These are phyloP conservation scores for Chymomyza costata DNA, from an alignment of 1,140 invertebrate species.

Conservation along the genomic window DNA sequence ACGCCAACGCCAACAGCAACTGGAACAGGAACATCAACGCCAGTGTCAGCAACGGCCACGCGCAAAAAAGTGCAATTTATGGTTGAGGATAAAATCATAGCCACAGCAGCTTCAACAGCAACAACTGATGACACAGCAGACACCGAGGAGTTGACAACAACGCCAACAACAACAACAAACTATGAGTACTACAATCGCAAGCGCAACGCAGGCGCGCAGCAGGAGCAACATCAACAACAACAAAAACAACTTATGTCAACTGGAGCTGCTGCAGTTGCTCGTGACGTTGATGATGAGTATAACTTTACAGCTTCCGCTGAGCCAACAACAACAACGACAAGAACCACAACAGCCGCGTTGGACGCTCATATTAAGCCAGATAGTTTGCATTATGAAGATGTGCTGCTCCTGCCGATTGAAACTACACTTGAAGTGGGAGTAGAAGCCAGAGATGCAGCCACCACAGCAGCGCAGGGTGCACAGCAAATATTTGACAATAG, in stretches of 20 bases:
- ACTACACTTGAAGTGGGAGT: constrained; percentile 10
- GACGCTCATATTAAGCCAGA: constrained; percentile 46
- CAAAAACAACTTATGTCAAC: constrained; percentile 25
- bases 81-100: constrained; percentile 77
- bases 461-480: constrained; percentile 3
- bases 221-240: constrained; percentile 23
- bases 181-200: constrained; percentile 72
- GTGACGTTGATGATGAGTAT: constrained; percentile 61
- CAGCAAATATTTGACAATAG: constrained; percentile 63
- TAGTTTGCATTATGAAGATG: constrained; percentile 70
- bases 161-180: constrained; percentile 41
- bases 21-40: constrained; percentile 9
- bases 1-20: constrained; percentile 23
- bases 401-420: no score
- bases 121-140: constrained; percentile 56
- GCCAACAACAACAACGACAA: constrained; percentile 25
- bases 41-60: constrained; percentile 36
- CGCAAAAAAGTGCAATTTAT: constrained; percentile 80
- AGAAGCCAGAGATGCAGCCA: not conserved
- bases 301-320: constrained; percentile 66
- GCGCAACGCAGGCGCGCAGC: constrained; percentile 41
- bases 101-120: constrained; percentile 35
- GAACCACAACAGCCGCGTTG: constrained; percentile 6
- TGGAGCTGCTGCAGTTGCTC: constrained; percentile 19
- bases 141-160: constrained; percentile 15